Base-by-base conservation (phyloP, 2,797 vertebrate species). In the Chanos chanos region DNA sequence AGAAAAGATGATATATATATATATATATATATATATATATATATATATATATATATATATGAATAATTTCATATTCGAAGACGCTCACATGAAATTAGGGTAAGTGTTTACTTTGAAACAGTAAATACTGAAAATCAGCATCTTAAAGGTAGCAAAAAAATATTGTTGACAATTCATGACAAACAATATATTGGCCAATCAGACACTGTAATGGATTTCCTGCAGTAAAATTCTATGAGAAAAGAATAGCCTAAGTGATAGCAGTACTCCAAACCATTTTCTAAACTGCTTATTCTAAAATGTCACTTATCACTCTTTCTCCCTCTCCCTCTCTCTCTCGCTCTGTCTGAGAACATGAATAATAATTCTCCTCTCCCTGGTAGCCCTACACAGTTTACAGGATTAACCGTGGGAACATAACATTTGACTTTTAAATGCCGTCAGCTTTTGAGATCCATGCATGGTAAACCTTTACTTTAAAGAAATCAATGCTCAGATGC, bases 401-500 rank as follows among this genome's bases (percentile, higher is more conserved):
- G 72, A 77, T 72, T 80, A 76, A 73, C 75, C 72, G 85, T 78
- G 77, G 84, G 79, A 89, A 80, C 77, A 74, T 80, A 40, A 61
- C 79, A 83, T 83, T 86, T 89, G 86, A 89, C 88, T 93, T 92
- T 87, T 87, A 91, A 93, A 91, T 92, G 88, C 88, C 90, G 82
- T 77, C 86, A 72, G 77, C 81, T 87, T 87, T 88, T 83, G 80
- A 93, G 94, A 92, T 92, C 89, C 83, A 87, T 90, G 83, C 67
- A 81, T 84, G 82, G 85, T 89, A 92, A 92, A 91, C 90, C 92
- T 91, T 82, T 86, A 80, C 81, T 79, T 83, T 81, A 87, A 92
- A 63, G 68, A 76, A 97, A 94, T 98, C 94, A 92, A 97, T 97
- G 84, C 83, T 66, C 70, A 78, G 89, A 90, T 91, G 86, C 84